Base-by-base conservation (phyloP, 2,888 invertebrate species). In the Belgica antarctica region DNA sequence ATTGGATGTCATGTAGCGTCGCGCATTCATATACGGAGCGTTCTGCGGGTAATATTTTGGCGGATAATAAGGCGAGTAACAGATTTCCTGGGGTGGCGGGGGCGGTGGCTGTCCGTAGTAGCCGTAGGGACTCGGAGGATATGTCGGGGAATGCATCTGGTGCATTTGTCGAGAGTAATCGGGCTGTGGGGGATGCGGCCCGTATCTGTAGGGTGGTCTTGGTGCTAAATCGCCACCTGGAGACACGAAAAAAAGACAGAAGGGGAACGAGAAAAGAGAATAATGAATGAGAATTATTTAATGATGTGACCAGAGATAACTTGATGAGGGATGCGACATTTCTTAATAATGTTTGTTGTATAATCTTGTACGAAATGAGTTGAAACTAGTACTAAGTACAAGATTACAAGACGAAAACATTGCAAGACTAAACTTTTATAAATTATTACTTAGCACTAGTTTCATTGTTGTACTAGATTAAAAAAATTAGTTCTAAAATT, bases 21-120 rank as follows among this genome's bases (percentile, higher is more conserved):
- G 34, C 12, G 61, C 73, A n/a, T n/a, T n/a, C n/a, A n/a, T n/a
- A 71, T 77, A 76, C 69, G 77, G 73, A 62, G 80, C 79, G 65
- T 80, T 78, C 72, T 80, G 76, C 47, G 80, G 77, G 74, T 84
- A 83, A 47, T 83, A 78, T 75, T 83, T 83, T 74, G 81, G 78
- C 71, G 81, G 80, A 74, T 81, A 81, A 70, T 82, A 81, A 41
- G 81, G 78, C 72, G 81, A 78, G 73, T 81, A 81, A 76, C 81
- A 81, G 77, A 81, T 78, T 72, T 81, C 81, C 74, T 80, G 74
- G 59, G 78, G 78, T n/a, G 65, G 46, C 31, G 62, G 62, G 78
- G 79, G 47, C 72, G 72, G 36, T 76, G 78, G 73, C 78, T 79
- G 59, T 79, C 77, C 71, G 79, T 77, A 69, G 76, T 76, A 74